Conservation (phyloP, 1,140 invertebrate species). For the Scaptomyza hsui region DNA sequence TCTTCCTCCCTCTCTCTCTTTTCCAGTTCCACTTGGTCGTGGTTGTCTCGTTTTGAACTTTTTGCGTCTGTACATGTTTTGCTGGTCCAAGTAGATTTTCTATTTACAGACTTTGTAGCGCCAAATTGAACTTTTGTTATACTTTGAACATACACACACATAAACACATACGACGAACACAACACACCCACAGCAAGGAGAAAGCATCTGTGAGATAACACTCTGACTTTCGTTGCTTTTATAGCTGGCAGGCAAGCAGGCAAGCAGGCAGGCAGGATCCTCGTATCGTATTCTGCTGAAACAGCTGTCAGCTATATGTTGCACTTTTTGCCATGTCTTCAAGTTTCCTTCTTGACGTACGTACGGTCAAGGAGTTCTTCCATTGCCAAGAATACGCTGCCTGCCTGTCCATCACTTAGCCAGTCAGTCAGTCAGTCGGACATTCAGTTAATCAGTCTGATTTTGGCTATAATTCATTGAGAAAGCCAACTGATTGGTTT, state of each 20-base stretch:
- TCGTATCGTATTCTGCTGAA: constrained; percentile 36
- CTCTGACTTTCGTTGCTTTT: constrained; percentile 45
- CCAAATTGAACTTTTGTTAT: constrained; percentile 79
- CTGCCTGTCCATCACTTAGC: background rate
- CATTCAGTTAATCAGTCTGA: constrained; percentile 27
- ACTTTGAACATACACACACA: constrained; percentile 22
- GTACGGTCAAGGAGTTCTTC: constrained; percentile 34
- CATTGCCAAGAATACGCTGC: constrained; percentile 14
- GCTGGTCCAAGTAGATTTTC: constrained; percentile 65
- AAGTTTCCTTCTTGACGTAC: background rate
- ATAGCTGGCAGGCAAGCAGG: constrained; percentile 19
- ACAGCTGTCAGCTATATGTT: constrained; percentile 47
- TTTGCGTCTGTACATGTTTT: constrained; percentile 65
- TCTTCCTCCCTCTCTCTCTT: constrained; percentile 5
- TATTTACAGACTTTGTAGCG: constrained; percentile 78
- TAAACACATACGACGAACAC: constrained; percentile 14
- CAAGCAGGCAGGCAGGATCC: constrained; percentile 6
- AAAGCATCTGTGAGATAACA: constrained; percentile 48
- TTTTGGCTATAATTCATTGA: constrained; percentile 33
- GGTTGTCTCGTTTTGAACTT: constrained; percentile 26
- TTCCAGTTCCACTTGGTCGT: constrained; percentile 28
- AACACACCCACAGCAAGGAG: constrained; percentile 2
- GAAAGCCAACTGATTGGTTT: constrained; percentile 12
- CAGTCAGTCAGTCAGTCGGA: background rate
- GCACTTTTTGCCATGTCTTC: constrained; percentile 22